Evolutionary conservation across 2,113 vertebrate genomes (phyloP).

Genomic region (Lophius piscatorius): DNA sequence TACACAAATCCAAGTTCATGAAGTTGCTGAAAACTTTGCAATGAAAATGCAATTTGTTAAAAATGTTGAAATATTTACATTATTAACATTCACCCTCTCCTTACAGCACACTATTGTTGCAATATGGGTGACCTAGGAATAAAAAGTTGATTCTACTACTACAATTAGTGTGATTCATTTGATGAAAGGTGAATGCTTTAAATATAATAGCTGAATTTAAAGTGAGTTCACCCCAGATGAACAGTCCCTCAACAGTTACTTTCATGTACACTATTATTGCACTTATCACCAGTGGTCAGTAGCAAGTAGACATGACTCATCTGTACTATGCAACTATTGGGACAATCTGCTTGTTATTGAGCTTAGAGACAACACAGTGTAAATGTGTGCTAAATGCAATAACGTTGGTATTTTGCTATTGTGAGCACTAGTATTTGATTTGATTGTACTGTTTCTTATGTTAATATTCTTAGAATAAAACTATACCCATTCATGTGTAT

Average conservation of each 20-base stretch:
- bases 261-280: conserved; percentile 45
- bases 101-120: conserved; percentile 7
- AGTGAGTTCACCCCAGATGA: conserved; percentile 18
- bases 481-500: conserved; percentile 3
- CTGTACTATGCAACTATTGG: conserved; percentile 79
- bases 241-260: conserved; percentile 22
- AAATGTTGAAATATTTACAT: background rate
- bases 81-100: background rate
- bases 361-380: conserved; percentile 37
- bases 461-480: conserved; percentile 67
- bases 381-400: conserved; percentile 66
- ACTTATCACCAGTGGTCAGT: conserved; percentile 63
- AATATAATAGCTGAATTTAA: conserved; percentile 21
- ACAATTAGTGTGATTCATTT: conserved; percentile 22
- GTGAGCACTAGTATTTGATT: conserved; percentile 44
- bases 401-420: conserved; percentile 49
- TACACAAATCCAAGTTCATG: conserved; percentile 1
- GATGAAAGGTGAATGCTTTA: conserved; percentile 33
- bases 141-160: conserved; percentile 17
- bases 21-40: background rate
- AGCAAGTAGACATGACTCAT: conserved; percentile 68
- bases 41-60: background rate
- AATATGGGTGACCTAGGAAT: conserved; percentile 19
- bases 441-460: conserved; percentile 49
- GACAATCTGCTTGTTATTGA: conserved; percentile 62